Conservation (phyloP, 2,888 invertebrate species). For the Drosophila antonietae region DNA sequence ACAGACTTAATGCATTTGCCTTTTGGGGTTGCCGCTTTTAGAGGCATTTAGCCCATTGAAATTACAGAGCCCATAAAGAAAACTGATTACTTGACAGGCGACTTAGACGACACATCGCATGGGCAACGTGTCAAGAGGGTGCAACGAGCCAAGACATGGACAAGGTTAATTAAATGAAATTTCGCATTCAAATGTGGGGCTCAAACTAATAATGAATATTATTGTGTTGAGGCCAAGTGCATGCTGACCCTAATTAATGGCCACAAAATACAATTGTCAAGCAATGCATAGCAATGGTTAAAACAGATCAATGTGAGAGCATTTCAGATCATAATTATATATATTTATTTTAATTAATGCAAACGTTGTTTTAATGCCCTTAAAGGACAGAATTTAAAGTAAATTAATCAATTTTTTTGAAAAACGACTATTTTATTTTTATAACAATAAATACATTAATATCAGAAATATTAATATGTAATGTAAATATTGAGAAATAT, state of each 20-base stretch:
- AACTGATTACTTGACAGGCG: conserved; percentile 52
- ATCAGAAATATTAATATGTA: no score
- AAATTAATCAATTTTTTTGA: no score
- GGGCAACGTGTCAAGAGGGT: conserved; percentile 35
- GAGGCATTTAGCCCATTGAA: conserved; percentile 20
- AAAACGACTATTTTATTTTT: no score
- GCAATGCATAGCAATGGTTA: background rate
- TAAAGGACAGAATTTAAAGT: no score
- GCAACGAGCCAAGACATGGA: conserved; percentile 30
- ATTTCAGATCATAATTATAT: conserved; percentile 5
- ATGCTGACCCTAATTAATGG: conserved; percentile 45
- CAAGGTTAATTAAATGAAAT: conserved; percentile 64
- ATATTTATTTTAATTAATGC: background rate
- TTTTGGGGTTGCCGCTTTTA: conserved; percentile 28
- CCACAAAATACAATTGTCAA: background rate
- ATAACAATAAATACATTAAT: no score
- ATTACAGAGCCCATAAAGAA: conserved; percentile 36
- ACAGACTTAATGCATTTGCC: conserved; percentile 18
- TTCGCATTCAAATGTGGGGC: conserved; percentile 43
- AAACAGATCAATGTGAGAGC: background rate
- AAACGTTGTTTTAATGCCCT: background rate
- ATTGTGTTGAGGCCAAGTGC: conserved; percentile 17
- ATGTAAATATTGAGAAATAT: no score
- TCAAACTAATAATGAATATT: conserved; percentile 50
- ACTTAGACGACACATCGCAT: background rate